Conservation (phyloP, 2,797 vertebrate species). For the Anguilla anguilla region DNA sequence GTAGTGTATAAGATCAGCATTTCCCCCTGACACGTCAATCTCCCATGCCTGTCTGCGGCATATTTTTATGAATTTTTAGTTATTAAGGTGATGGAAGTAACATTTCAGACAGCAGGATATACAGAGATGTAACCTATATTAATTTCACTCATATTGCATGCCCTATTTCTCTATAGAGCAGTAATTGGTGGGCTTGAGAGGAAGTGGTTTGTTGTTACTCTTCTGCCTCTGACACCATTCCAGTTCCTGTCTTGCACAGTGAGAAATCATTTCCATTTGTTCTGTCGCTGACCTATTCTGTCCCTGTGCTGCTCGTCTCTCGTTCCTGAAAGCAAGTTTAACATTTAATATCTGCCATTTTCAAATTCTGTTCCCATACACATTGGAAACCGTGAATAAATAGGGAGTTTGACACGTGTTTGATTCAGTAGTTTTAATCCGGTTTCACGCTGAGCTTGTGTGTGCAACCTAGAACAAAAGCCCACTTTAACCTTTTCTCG, state of each 20-base stretch:
- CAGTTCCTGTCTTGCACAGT: background rate
- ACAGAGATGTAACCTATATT: background rate
- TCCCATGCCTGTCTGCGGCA: background rate
- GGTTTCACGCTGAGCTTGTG: conserved; percentile 16
- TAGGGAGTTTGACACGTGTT: conserved; percentile 12
- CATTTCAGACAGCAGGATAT: background rate
- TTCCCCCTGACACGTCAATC: background rate
- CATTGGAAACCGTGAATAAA: background rate
- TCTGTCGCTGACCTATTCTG: conserved; percentile 31
- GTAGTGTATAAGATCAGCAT: background rate
- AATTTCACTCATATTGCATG: background rate
- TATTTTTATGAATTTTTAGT: background rate
- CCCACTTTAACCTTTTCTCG: conserved; percentile 6
- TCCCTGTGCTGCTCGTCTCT: background rate
- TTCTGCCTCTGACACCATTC: conserved; percentile 28
- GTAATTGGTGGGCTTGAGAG: conserved; percentile 2
- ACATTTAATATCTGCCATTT: background rate
- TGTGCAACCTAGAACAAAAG: conserved; percentile 5
- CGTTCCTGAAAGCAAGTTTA: conserved; percentile 27
- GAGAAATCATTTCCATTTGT: background rate
- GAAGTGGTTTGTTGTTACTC: conserved; percentile 7
- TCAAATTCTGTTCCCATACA: conserved; percentile 14
- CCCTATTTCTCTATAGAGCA: background rate
- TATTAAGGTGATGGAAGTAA: background rate
- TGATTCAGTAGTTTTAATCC: conserved; percentile 25